Base-by-base conservation (phyloP, 1,140 invertebrate genomes). In the Dendrolimus punctatus region DNA sequence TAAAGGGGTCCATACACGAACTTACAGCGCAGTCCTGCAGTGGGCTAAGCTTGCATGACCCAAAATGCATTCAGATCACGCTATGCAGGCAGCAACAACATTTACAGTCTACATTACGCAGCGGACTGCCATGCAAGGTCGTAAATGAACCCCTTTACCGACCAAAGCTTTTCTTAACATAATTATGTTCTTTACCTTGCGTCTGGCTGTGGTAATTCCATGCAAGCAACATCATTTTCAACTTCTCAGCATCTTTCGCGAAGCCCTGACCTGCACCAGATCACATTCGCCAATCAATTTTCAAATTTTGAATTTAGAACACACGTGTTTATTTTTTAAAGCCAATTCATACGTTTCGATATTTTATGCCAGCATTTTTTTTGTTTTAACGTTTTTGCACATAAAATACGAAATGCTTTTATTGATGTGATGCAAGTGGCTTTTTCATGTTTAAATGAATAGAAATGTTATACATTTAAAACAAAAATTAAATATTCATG, bases 201-300 rank as follows among this genome's bases (percentile, higher is more conserved):
- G 89, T 88, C 89, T 91, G 92, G 89, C 87, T 92, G 86, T 93
- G 92, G 88, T 93, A 93, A 90, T 94, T 94, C 93, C 93, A 94
- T 73, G 93, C 93, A 69, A 94, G 90, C 85, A 94, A 90, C 92
- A 94, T 94, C 88, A 93, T 89, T 89, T 93, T 94, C 88, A 94
- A 89, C 88, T 94, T 94, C 88, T 94, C 93, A 68, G 92, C 91
- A 80, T 94, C 93, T 92, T 94, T 94, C 90, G 92, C 92, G 85
- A 89, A 85, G 85, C 85, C 86, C 68, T 85, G 80, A 84, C 81
- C 81, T 87, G 83, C 81, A 85, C 76, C 83, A 83, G 73, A 84
- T 85, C 80, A 83, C 73, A 86, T 78, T 75, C 62, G 68, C 75
- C 72, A 78, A 78, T 83, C 65, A 83, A 79, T 80, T 75, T 74